A percentile compares a stretch with the other conserved stretches of the same genome.
phyloP scores from a whole-genome alignment of 2,888 invertebrate genomes.

The Punctoribates punctum region DNA sequence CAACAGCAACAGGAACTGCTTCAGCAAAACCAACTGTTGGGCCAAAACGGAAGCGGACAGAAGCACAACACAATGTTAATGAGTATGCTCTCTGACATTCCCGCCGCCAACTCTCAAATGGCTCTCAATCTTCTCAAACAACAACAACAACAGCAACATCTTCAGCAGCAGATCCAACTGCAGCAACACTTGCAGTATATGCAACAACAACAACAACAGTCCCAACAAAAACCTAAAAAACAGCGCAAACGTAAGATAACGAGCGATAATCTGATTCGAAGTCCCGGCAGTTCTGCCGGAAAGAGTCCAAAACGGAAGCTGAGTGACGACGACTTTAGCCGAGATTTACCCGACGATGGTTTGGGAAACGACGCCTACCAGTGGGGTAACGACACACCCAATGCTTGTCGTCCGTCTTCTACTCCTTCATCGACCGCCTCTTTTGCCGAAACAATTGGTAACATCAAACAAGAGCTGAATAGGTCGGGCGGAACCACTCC shows the following conservation, averaged over 20 bases:
- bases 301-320: conserved; percentile 53
- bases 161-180: neutral
- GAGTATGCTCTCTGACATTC: conserved; percentile 49
- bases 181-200: neutral
- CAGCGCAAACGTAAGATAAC: conserved; percentile 48
- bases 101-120: conserved; percentile 46
- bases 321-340: conserved; percentile 49
- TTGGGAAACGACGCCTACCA: neutral
- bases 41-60: conserved; percentile 48
- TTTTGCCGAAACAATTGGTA: neutral
- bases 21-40: conserved; percentile 40
- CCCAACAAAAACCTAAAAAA: conserved; percentile 35
- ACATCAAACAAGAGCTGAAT: conserved; percentile 23
- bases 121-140: conserved; percentile 24
- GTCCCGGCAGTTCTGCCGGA: conserved; percentile 50
- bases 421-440: conserved; percentile 18
- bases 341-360: conserved; percentile 45
- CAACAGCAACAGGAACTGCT: conserved; percentile 38
- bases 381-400: neutral
- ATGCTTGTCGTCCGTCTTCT: neutral
- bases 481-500: neutral
- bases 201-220: conserved; percentile 29
- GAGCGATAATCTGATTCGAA: conserved; percentile 49
- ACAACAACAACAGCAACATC: conserved; percentile 33
- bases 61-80: conserved; percentile 48